Evolutionary conservation across 2,888 invertebrate species (phyloP).

Genomic region (Chymomyza procnemis): DNA sequence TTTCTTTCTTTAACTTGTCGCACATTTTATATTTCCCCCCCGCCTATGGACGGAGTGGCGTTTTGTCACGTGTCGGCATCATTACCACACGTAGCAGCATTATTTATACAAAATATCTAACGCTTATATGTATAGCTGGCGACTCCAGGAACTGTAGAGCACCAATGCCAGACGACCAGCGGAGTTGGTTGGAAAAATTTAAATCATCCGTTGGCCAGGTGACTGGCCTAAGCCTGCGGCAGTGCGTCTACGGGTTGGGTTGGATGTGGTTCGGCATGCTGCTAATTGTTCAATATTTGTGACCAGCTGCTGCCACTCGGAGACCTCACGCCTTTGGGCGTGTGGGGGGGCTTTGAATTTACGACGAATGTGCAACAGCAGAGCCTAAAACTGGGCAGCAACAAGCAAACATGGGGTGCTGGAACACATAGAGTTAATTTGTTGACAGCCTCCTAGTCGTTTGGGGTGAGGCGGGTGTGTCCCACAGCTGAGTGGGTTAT

Average conservation of each 20-base stretch:
- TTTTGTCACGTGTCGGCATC: constrained; percentile 77
- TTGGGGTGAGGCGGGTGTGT: constrained; percentile 18
- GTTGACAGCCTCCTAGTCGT: constrained; percentile 60
- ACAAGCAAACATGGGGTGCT: constrained; percentile 46
- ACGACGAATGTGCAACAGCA: constrained; percentile 55
- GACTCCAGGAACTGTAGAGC: no score
- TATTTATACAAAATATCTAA: constrained; percentile 73
- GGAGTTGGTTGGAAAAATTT: constrained; percentile 13
- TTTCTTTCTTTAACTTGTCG: no score
- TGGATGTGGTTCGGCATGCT: not conserved
- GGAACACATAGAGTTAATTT: constrained; percentile 59
- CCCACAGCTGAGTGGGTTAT: not conserved
- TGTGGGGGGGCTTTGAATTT: constrained; percentile 64
- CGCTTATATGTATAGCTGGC: constrained; percentile 42
- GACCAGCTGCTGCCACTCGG: constrained; percentile 9
- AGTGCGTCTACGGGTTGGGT: no score
- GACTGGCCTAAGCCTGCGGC: not conserved
- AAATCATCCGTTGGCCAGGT: constrained; percentile 24
- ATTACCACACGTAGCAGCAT: constrained; percentile 77
- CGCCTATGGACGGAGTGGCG: constrained; percentile 30
- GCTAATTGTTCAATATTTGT: constrained; percentile 63
- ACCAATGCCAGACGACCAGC: constrained; percentile 12
- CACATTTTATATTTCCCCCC: no score
- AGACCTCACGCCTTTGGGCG: constrained; percentile 51
- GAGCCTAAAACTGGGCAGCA: constrained; percentile 48